Evolutionary conservation across 2,113 vertebrate genomes (phyloP), one percentile per base, ranked within the genome.

Genomic region (Melanerpes aurifrons): DNA sequence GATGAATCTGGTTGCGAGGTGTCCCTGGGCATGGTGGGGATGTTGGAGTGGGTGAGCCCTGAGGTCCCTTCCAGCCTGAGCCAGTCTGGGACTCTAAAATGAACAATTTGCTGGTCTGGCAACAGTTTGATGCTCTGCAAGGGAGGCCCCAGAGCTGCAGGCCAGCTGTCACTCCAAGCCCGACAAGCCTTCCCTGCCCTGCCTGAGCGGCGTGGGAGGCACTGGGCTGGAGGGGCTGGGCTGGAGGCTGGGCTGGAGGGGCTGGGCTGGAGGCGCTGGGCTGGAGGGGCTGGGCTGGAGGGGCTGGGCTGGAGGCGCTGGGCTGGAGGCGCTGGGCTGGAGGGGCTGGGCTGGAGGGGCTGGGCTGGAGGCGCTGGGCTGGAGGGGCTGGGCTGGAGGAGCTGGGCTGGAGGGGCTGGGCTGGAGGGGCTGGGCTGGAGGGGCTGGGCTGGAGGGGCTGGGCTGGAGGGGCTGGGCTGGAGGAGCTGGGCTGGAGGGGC

Each of bases 91-190:
- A 10, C 21, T 50, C 32, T 54, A 50, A 35, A 81, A 93, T 31
- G 6, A 28, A 67, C 28, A 40, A 37, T n/a, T 48, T 75, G 43
- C 32, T 89, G 35, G 28, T 82, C 74, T 74, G 85, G 58, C 40
- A 92, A 69, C 45, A 78, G 19, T 62, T 91, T 58, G n/a, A 28
- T 68, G 70, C 69, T 77, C 37, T 77, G 64, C 17, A 79, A 48
- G 73, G 76, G 56, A 86, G 58, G n/a, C 47, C 80, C 29, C 82
- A 91, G 62, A 62, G 82, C 85, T 25, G 22, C 73, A 91, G 76
- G 88, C 78, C 86, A 82, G 8, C 26, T 12, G 66, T 83, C 86
- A 96, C 95, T 76, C 82, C 89, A 81, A 80, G 4, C 22, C 89
- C 48, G 22, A 5, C 10, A 50, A 50, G 48, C 48, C 48, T 22